Conservation (phyloP, 2,888 invertebrate species). For the Pecten maximus region DNA sequence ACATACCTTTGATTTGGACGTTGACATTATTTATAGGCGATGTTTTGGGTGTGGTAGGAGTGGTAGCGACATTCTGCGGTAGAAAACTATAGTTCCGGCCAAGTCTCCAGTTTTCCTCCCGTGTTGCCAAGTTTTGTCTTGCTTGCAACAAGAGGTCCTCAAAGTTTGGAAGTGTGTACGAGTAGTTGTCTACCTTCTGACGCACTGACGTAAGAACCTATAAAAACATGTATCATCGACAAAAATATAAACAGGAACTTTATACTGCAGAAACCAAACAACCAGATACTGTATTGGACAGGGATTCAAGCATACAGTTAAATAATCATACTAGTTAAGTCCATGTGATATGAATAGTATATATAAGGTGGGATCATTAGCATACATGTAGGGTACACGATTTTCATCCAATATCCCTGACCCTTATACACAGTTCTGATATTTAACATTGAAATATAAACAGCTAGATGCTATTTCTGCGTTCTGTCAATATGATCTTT, state of each 20-base stretch:
- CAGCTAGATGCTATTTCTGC: too few species aligned
- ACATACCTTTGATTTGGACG: background rate
- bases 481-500: too few species aligned
- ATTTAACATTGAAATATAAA: too few species aligned
- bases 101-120: constrained; percentile 64
- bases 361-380: background rate
- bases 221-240: constrained; percentile 56
- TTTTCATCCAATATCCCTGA: too few species aligned
- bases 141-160: constrained; percentile 89
- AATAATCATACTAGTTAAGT: too few species aligned
- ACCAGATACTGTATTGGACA: background rate
- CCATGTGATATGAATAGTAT: background rate
- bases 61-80: constrained; percentile 50
- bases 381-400: background rate
- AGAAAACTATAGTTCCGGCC: constrained; percentile 49
- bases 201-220: constrained; percentile 91
- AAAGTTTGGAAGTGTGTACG: constrained; percentile 83
- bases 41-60: background rate
- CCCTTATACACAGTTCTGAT: too few species aligned
- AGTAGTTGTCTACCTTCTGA: constrained; percentile 91
- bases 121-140: constrained; percentile 86
- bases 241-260: background rate
- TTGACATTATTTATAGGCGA: background rate
- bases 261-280: background rate
- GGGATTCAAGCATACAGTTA: background rate